Conservation (phyloP, 2,888 invertebrate species). For the Dioctria rufipes region DNA sequence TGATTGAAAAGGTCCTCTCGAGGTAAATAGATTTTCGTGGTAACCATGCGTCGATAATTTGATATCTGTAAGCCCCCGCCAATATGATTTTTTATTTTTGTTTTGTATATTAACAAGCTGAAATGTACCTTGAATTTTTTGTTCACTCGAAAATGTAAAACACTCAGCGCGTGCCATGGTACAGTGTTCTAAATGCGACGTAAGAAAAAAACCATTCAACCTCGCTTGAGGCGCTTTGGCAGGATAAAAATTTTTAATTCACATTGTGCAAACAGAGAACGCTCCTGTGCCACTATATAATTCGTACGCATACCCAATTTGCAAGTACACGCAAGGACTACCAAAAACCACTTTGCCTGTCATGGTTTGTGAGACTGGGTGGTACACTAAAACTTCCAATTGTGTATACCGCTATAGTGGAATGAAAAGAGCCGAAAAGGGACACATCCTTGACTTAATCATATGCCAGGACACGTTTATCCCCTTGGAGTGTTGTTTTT, state of each 20-base stretch:
- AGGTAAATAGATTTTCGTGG: background rate
- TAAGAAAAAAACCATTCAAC: background rate
- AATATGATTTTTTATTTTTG: background rate
- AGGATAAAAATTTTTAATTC: conserved; percentile 45
- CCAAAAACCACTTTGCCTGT: conserved; percentile 33
- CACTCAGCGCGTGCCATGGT: background rate
- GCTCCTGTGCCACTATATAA: conserved; percentile 26
- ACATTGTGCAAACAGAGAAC: conserved; percentile 40
- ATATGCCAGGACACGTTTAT: conserved; percentile 60
- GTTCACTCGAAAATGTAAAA: background rate
- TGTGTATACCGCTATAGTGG: conserved; percentile 1
- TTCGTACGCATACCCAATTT: conserved; percentile 42
- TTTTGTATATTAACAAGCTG: background rate
- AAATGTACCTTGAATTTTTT: background rate
- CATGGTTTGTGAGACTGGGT: background rate
- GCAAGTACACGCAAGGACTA: conserved; percentile 47
- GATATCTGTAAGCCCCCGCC: background rate
- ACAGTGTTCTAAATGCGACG: no score
- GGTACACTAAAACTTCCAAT: conserved; percentile 31
- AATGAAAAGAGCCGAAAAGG: conserved; percentile 41
- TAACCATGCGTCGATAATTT: background rate
- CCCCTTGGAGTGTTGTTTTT: conserved; percentile 53
- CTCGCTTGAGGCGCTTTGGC: background rate
- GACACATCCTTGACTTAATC: conserved; percentile 58
- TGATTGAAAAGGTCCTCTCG: no score